Base-by-base conservation (phyloP, 2,888 invertebrate species). In the Caenorhabditis becei region DNA sequence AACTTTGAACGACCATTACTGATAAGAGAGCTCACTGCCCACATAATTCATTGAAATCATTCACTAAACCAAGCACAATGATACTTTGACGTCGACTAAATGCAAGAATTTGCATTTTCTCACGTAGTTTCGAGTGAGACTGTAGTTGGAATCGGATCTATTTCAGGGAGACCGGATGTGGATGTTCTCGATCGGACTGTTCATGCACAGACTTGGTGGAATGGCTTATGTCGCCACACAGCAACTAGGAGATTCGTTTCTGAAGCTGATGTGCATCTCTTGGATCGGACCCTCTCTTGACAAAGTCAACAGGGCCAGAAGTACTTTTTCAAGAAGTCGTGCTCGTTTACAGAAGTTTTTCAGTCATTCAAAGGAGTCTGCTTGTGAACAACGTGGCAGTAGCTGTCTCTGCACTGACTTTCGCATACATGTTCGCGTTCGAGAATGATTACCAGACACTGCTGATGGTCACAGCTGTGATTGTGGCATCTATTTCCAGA, bases 131-230 rank as follows among this genome's bases (percentile, higher is more conserved):
- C 35, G 11, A 59, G 18, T 16, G n/a, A 56, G 32, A 28, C 28
- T 56, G 14, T 56, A 35, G 28, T 56, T 11, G 32, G 20, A 37
- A 10, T 5, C 32, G 32, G 32, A 32, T 32, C 10, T 32, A 7
- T 62, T 83, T 47, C 51, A 87, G 87, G 87, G 87, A 16, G 87
- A 87, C 54, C 82, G 87, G 44, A 77, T 87, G 79, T 87, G 87
- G 87, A 67, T 80, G 18, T 86, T 86, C 58, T 70, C 82, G 14
- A 80, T 86, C n/a, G 87, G 86, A 28, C 66, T 86, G 18, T 83
- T 87, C 75, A 81, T 87, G 79, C 77, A 85, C 44, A 49, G 71
- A 26, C 35, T 85, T 2, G 87, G 87, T 2, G 87, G 86, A 20
- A 75, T 87, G 74, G 61, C 80, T 16, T 87, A 83, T 84, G 84